Conservation (phyloP, 1,140 invertebrate genomes). For the Drosophila punjabiensis region DNA sequence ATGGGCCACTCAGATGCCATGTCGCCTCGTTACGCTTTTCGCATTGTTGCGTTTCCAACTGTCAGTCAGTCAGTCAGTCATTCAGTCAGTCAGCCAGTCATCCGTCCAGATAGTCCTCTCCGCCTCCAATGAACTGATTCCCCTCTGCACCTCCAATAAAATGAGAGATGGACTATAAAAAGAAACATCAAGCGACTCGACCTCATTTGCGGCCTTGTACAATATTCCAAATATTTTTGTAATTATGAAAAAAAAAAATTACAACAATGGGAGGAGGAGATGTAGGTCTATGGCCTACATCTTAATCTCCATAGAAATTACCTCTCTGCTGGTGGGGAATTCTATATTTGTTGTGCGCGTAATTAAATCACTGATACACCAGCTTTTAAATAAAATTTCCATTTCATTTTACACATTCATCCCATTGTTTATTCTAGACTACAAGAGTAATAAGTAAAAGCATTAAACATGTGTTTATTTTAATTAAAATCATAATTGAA, state of each 20-base stretch:
- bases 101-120: conserved; percentile 31
- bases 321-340: not conserved
- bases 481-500: not conserved
- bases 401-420: not conserved
- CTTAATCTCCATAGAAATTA: conserved; percentile 51
- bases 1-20: conserved; percentile 36
- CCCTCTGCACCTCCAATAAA: conserved; percentile 33
- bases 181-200: conserved; percentile 40
- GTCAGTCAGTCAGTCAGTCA: conserved; percentile 46
- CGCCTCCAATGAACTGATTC: conserved; percentile 27
- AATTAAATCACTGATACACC: conserved; percentile 24
- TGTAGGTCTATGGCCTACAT: conserved; percentile 46
- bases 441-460: not conserved
- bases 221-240: conserved; percentile 77
- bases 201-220: conserved; percentile 74
- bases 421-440: not conserved
- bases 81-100: conserved; percentile 20
- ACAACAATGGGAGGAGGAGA: conserved; percentile 25
- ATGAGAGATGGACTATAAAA: conserved; percentile 46
- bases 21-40: conserved; percentile 69
- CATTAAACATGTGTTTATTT: not conserved
- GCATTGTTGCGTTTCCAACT: conserved; percentile 73
- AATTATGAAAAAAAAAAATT: conserved; percentile 67
- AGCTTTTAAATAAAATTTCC: not conserved
- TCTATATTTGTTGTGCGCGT: not conserved